These are phyloP conservation scores for Ictalurus punctatus DNA, from an alignment of 2,113 vertebrate species.

Conservation along the genomic window DNA sequence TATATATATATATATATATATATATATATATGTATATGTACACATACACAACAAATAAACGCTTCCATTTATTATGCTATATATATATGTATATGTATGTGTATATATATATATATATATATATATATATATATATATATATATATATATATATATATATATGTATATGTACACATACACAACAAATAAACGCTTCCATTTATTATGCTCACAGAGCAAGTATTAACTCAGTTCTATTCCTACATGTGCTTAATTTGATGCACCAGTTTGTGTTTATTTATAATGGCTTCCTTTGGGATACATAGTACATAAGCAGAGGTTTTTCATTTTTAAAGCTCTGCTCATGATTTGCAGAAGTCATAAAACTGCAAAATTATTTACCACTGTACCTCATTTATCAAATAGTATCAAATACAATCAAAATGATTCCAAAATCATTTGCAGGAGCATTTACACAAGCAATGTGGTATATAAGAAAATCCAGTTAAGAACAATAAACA, in stretches of 20 bases:
- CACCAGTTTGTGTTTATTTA: neutral
- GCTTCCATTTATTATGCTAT: no score
- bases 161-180: no score
- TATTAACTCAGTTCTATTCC: neutral
- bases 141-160: no score
- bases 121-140: no score
- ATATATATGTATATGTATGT: neutral
- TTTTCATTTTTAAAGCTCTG: neutral
- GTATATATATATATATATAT: no score
- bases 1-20: no score
- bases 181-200: no score
- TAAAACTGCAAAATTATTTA: no score
- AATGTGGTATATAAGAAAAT: neutral
- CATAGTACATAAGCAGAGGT: neutral
- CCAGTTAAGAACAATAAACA: neutral
- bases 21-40: no score
- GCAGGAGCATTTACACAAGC: neutral
- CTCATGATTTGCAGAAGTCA: neutral
- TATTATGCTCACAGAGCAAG: neutral
- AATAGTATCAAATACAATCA: no score
- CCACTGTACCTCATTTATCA: no score
- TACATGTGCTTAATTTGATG: neutral
- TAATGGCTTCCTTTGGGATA: neutral
- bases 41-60: no score
- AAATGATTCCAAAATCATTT: neutral